These are phyloP conservation scores for Ectobius pallidus DNA, from an alignment of 2,888 invertebrate species.

Conservation along the genomic window DNA sequence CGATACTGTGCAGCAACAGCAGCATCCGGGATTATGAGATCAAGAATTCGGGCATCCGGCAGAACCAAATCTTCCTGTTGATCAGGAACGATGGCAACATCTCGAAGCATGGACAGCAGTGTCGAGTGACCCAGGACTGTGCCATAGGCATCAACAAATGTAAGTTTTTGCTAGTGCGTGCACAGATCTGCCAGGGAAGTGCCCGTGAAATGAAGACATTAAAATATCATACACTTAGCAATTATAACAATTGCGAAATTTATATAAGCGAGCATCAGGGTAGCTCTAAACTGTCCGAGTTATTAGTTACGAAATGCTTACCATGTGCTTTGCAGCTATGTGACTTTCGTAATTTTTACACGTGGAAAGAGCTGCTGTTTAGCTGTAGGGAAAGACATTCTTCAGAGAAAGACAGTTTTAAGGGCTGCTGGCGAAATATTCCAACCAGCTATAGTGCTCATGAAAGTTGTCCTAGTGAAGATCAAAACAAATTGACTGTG, in stretches of 20 bases:
- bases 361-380: too few species aligned
- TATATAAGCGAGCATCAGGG: too few species aligned
- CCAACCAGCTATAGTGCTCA: too few species aligned
- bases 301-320: neutral
- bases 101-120: neutral
- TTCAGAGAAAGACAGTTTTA: too few species aligned
- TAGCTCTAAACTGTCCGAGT: too few species aligned
- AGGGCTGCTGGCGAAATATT: too few species aligned
- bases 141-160: neutral
- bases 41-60: neutral
- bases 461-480: too few species aligned
- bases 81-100: neutral
- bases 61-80: neutral
- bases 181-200: neutral
- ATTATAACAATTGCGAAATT: too few species aligned
- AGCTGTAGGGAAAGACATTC: too few species aligned
- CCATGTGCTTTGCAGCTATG: neutral
- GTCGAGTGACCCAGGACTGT: neutral
- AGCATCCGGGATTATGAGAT: conserved; percentile 57
- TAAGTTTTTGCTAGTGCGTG: neutral
- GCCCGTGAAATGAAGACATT: neutral
- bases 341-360: neutral
- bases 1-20: conserved; percentile 64
- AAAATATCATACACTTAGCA: too few species aligned
- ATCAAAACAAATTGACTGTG: too few species aligned